phyloP scores from a whole-genome alignment of 1,140 invertebrate genomes.

The Caenorhabditis inopinata region DNA sequence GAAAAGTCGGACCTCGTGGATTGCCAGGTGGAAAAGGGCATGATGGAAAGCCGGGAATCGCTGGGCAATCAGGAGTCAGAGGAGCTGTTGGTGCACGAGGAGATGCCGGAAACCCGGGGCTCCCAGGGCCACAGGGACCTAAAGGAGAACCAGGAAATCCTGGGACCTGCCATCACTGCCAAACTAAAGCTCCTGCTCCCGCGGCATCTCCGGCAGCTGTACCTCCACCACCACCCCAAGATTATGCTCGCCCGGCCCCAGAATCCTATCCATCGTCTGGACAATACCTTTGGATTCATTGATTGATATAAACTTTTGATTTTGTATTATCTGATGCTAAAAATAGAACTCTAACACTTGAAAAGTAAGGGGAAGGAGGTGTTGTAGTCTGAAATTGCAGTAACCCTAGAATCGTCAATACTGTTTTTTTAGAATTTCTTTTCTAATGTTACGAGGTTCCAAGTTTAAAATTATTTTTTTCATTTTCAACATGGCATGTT shows the following conservation, averaged over 20 bases:
- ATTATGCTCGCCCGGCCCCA: background rate
- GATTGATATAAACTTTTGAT: too few species aligned
- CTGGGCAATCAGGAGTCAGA: constrained; percentile 39
- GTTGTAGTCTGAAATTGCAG: too few species aligned
- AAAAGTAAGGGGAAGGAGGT: too few species aligned
- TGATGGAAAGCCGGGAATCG: constrained; percentile 38
- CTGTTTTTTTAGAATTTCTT: too few species aligned
- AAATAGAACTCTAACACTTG: too few species aligned
- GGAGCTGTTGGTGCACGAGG: constrained; percentile 45
- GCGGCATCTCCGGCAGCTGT: background rate
- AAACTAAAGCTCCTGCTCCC: background rate
- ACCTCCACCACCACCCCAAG: background rate
- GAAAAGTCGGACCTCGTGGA: constrained; percentile 39
- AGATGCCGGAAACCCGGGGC: constrained; percentile 49
- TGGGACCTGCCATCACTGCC: constrained; percentile 44
- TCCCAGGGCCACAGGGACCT: constrained; percentile 48
- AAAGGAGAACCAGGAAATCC: constrained; percentile 49
- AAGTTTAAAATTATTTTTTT: too few species aligned
- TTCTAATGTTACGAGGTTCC: too few species aligned
- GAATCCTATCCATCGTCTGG: background rate
- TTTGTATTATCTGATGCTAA: too few species aligned
- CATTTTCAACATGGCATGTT: too few species aligned
- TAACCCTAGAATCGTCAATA: too few species aligned
- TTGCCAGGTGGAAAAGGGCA: constrained; percentile 15
- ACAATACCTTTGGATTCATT: constrained; percentile 39